Base-by-base conservation (phyloP, 64 coral and sea anemone species). In the Astreopora myriophthalma region DNA sequence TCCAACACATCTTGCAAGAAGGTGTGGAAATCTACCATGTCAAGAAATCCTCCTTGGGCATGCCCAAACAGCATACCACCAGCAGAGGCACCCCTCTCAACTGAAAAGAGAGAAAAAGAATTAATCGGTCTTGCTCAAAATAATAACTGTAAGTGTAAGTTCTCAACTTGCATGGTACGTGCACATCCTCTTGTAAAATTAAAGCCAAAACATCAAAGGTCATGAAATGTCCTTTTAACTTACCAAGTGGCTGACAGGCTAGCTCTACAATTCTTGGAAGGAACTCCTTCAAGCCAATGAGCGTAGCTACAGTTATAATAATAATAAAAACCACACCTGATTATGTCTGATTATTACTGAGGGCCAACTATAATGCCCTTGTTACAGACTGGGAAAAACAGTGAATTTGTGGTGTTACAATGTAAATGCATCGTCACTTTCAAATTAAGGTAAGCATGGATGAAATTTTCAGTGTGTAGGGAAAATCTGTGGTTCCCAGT, bases 241-340 rank as follows among this genome's bases (percentile, higher is more conserved):
- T 89, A 96, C 94, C 86, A 12, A 93, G 42, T 49, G 90, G 83
- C 31, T 93, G 92, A 88, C 94, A 96, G 9, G 94, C 94, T 27
- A 96, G 62, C 52, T 75, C 52, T n/a, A 96, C 94, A 58, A 96
- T 81, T 60, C 86, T 93, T 85, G 94, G 90, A 16, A 96, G 78
- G 46, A 96, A 96, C 57, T 96, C 94, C 42, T 78, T 86, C 25
- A 89, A 85, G 48, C 90, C 85, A 70, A 96, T 96, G 40, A 96
- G 89, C 32, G 86, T 86, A 89, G 84, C 94, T 96, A 66, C 3
- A 69, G 8, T 13, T 13, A 14, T 3, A 80, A 52, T 30, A 80
- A 58, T 17, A 13, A 6, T 8, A 58, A 19, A 58, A 78, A 78
- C 12, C 8, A 34, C 0, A 23, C 24, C 8, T 14, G 8, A 61